A percentile compares a stretch with the other conserved stretches of the same genome.
Evolutionary conservation across 2,888 invertebrate species (phyloP).

Genomic region (Timandra comae): DNA sequence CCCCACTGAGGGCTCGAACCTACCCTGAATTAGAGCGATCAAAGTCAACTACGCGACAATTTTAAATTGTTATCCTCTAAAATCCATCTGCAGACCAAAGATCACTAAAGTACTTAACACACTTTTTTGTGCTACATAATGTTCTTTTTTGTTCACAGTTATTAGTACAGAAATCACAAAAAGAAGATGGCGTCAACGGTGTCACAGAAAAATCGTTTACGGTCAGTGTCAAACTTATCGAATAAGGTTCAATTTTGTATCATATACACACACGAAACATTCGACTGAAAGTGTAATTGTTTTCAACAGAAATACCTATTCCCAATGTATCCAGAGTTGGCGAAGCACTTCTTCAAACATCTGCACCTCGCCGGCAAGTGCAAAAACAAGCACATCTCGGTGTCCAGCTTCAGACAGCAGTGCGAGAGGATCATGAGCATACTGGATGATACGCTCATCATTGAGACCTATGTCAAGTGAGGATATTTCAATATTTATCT

Average conservation of each 20-base stretch:
- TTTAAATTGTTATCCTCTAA: too few species aligned
- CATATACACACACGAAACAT: too few species aligned
- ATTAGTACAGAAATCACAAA: slow-evolving; percentile 80
- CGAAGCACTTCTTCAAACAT: slow-evolving; percentile 80
- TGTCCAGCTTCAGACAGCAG: slow-evolving; percentile 82
- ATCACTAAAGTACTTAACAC: too few species aligned
- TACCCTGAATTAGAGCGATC: too few species aligned
- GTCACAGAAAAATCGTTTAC: slow-evolving; percentile 81
- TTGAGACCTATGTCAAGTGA: slow-evolving; percentile 80
- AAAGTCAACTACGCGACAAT: too few species aligned
- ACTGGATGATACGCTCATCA: slow-evolving; percentile 76
- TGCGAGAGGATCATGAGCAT: slow-evolving; percentile 80
- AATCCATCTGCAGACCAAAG: too few species aligned
- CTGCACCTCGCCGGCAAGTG: slow-evolving; percentile 78
- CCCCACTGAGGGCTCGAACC: too few species aligned
- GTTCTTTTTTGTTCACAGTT: slow-evolving; percentile 69
- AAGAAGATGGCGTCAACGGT: slow-evolving; percentile 83
- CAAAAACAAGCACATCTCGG: slow-evolving; percentile 78
- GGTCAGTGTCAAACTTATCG: too few species aligned
- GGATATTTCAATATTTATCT: too few species aligned
- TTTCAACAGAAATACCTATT: slow-evolving; percentile 82
- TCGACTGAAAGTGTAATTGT: slow-evolving; percentile 5
- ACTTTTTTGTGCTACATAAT: too few species aligned
- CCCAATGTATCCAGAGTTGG: slow-evolving; percentile 85
- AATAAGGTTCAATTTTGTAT: too few species aligned